Evolutionary conservation across 2,113 vertebrate genomes (phyloP).

Genomic region (Ranitomeya variabilis): DNA sequence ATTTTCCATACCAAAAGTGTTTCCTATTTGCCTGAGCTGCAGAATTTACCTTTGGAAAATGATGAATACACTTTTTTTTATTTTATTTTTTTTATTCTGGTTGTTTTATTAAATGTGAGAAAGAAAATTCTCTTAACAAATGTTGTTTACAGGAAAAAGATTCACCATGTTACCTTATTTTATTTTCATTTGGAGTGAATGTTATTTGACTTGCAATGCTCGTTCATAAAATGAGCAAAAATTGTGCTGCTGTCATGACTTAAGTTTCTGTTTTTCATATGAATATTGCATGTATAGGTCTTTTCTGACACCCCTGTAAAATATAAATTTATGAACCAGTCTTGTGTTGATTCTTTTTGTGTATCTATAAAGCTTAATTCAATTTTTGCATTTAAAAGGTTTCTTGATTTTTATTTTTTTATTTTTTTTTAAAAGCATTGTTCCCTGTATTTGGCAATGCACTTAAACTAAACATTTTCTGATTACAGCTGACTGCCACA

Average conservation of each 20-base stretch:
- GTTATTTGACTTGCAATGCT: slow-evolving; percentile 25
- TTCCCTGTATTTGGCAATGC: too few relatives aligned
- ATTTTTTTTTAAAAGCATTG: too few relatives aligned
- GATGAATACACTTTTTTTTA: background rate
- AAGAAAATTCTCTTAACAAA: slow-evolving; percentile 8
- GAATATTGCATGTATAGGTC: slow-evolving; percentile 27
- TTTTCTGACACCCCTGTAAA: slow-evolving; percentile 27
- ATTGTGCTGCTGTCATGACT: slow-evolving; percentile 10
- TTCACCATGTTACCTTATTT: slow-evolving; percentile 46
- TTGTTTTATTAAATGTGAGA: background rate
- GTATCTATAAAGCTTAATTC: background rate
- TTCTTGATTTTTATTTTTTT: too few relatives aligned
- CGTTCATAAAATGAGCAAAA: slow-evolving; percentile 5
- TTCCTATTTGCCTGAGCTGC: background rate
- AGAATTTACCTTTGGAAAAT: background rate
- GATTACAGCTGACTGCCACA: too few relatives aligned
- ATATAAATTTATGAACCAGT: slow-evolving; percentile 22
- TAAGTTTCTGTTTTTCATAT: slow-evolving; percentile 25
- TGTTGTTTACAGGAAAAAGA: slow-evolving; percentile 31
- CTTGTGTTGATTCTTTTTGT: background rate
- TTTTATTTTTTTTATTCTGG: background rate
- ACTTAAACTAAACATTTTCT: too few relatives aligned
- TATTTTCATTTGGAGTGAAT: slow-evolving; percentile 28
- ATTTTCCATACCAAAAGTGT: background rate
- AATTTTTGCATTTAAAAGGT: background rate